Conservation (phyloP, 2,113 vertebrate genomes). For the Passerina amoena region DNA sequence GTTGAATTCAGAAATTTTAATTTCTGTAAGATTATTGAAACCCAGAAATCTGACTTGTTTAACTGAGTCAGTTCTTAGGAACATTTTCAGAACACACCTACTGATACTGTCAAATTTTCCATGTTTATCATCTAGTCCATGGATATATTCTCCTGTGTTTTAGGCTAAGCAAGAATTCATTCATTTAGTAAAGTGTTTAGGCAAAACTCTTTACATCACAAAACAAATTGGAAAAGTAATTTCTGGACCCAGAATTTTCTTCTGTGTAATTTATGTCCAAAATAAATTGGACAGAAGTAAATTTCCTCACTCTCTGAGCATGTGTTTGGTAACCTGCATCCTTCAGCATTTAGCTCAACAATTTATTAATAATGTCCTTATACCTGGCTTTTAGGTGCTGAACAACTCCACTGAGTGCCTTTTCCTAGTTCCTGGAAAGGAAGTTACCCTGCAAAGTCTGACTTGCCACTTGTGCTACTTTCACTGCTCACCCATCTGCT, state of each 20-base stretch:
- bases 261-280: background rate
- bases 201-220: background rate
- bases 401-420: background rate
- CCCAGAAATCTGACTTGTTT: background rate
- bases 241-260: background rate
- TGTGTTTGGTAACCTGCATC: background rate
- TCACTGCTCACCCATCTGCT: slow-evolving; percentile 34
- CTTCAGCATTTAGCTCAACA: background rate
- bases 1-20: background rate
- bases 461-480: background rate
- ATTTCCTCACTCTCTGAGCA: background rate
- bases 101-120: background rate
- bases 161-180: background rate
- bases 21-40: background rate
- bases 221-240: background rate
- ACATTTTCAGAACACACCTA: background rate
- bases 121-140: background rate
- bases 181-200: background rate
- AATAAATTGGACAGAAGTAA: background rate
- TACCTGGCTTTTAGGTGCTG: background rate
- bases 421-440: background rate
- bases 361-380: background rate
- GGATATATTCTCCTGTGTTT: background rate
- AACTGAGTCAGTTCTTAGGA: background rate
- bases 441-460: background rate